These are phyloP conservation scores for rat (Rattus norvegicus) DNA, from an alignment of 2,113 vertebrate species.

Conservation along the genomic window DNA sequence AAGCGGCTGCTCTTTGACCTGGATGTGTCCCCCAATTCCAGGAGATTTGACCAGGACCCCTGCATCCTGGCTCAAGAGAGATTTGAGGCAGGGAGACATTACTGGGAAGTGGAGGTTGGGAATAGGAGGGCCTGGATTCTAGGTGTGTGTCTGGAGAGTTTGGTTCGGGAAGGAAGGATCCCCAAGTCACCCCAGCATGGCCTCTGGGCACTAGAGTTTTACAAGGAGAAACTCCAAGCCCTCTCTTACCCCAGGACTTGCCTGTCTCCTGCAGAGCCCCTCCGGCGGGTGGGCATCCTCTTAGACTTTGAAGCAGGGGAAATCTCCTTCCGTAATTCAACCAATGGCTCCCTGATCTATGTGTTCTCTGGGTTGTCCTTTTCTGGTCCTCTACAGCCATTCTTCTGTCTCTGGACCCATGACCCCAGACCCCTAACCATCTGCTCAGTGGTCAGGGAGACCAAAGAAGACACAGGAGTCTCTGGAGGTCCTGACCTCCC, in stretches of 20 bases:
- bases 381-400: conserved; percentile 86
- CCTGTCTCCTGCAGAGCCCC: conserved; percentile 73
- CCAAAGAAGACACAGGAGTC: neutral
- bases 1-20: neutral
- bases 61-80: conserved; percentile 46
- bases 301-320: conserved; percentile 88
- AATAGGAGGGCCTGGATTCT: conserved; percentile 54
- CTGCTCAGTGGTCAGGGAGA: neutral
- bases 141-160: conserved; percentile 62
- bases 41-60: conserved; percentile 52
- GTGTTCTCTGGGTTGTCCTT: conserved; percentile 85
- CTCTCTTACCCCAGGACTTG: conserved; percentile 36
- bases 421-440: conserved; percentile 47
- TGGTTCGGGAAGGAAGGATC: conserved; percentile 65
- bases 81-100: neutral
- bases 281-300: conserved; percentile 84
- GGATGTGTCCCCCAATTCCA: neutral
- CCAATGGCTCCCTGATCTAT: conserved; percentile 87
- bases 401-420: conserved; percentile 83
- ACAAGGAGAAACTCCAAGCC: neutral
- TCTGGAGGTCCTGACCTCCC: neutral
- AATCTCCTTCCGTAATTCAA: conserved; percentile 89
- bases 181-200: conserved; percentile 63
- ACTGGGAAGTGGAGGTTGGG: conserved; percentile 69
- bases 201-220: conserved; percentile 60